A percentile compares a stretch with the other conserved stretches of the same genome.
phyloP scores from a whole-genome alignment of 2,113 vertebrate species.

The Antigone vipio region DNA sequence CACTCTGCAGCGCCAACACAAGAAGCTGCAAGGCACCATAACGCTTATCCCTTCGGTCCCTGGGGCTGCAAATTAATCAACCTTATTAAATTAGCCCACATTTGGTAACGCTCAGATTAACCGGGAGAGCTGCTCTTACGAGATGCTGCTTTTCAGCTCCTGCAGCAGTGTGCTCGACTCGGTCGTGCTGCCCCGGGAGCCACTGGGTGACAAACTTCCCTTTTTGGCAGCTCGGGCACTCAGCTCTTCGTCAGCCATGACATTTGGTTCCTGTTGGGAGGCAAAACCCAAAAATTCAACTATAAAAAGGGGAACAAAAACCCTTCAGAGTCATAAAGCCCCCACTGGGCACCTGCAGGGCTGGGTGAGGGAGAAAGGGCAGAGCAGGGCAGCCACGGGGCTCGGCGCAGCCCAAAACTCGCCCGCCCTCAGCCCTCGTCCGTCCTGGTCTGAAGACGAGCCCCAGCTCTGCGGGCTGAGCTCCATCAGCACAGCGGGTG shows the following conservation, averaged over 20 bases:
- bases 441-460: not conserved
- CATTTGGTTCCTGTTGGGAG: not conserved
- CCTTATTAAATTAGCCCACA: fast-evolving
- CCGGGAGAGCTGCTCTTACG: not conserved
- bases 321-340: not conserved
- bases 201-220: not conserved
- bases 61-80: not conserved
- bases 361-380: not conserved
- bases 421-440: not conserved
- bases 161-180: slow-evolving; percentile 23
- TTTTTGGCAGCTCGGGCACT: not conserved
- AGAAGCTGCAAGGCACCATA: not conserved
- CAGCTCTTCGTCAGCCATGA: not conserved
- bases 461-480: not conserved
- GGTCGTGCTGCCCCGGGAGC: not conserved
- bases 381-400: too few species aligned
- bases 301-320: not conserved
- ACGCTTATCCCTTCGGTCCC: not conserved
- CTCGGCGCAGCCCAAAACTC: fast-evolving
- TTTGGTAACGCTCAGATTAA: fast-evolving
- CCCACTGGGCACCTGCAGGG: too few species aligned
- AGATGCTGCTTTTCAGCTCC: slow-evolving; percentile 20
- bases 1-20: not conserved
- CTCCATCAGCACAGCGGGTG: not conserved
- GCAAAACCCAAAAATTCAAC: fast-evolving